Evolutionary conservation across 2,113 vertebrate genomes (phyloP).

Genomic region (Neotoma lepida): DNA sequence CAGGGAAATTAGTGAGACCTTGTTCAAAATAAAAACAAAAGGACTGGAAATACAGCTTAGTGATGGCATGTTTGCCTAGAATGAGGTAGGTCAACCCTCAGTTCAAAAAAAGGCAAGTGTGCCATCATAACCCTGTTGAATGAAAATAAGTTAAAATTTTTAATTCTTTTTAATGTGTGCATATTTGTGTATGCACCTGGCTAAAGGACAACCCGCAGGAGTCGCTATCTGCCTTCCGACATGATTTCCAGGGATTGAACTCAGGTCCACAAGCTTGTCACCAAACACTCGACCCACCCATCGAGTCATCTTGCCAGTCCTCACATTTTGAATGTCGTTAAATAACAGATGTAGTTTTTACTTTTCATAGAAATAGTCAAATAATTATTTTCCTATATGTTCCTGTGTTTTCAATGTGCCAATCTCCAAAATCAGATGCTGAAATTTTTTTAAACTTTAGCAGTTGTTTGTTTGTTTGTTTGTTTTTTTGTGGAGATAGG

Average conservation of each 20-base stretch:
- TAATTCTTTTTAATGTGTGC: neutral
- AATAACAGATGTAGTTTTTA: neutral
- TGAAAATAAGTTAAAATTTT: constrained; percentile 18
- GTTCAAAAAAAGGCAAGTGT: neutral
- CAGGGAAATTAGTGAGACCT: neutral
- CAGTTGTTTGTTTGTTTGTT: neutral
- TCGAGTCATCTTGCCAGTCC: neutral
- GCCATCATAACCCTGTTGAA: neutral
- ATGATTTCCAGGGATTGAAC: neutral
- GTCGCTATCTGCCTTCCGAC: neutral
- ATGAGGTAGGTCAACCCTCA: neutral
- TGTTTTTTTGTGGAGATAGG: neutral
- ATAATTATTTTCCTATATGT: neutral
- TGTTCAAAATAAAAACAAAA: neutral
- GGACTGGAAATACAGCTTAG: neutral
- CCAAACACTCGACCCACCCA: too few relatives aligned
- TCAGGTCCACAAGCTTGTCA: neutral
- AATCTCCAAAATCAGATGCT: constrained; percentile 25
- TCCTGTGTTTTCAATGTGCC: neutral
- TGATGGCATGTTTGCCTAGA: neutral
- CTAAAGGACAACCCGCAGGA: neutral
- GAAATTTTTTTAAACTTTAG: neutral
- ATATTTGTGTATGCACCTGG: neutral
- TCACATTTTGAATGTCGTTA: constrained; percentile 17
- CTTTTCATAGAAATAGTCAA: constrained; percentile 31